phyloP scores from a whole-genome alignment of 2,113 vertebrate species.

The Centropristis striata region DNA sequence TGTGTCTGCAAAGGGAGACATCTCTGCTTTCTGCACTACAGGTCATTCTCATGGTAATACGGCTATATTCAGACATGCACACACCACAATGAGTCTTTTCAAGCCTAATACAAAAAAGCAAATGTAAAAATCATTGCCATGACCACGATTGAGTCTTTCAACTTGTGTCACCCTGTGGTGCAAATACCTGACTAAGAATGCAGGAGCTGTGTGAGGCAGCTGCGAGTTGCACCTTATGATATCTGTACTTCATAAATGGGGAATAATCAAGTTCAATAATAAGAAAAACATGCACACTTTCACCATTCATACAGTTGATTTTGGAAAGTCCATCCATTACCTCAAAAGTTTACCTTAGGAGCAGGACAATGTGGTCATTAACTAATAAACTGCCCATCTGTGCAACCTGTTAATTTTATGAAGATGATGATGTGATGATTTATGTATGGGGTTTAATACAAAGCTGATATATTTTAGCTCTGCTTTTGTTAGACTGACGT shows the following conservation, averaged over 20 bases:
- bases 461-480: too few relatives aligned
- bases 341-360: not conserved
- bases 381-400: not conserved
- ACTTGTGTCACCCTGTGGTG: not conserved
- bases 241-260: not conserved
- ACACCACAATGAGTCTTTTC: conserved; percentile 1
- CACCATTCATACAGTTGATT: not conserved
- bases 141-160: not conserved
- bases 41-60: not conserved
- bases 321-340: not conserved
- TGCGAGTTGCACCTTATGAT: not conserved
- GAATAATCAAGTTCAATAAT: not conserved
- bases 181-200: not conserved
- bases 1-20: too few relatives aligned
- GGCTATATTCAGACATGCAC: not conserved
- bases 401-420: not conserved
- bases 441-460: not conserved
- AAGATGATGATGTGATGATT: not conserved
- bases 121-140: not conserved
- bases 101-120: not conserved
- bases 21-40: not conserved
- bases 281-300: not conserved
- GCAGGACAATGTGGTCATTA: not conserved
- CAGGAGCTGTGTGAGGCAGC: not conserved
- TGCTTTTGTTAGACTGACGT: too few relatives aligned